Evolutionary conservation across 64 coral and sea anemone genomes (phyloP), one percentile per base, ranked within the genome.

Genomic region (Acropora tenuis): DNA sequence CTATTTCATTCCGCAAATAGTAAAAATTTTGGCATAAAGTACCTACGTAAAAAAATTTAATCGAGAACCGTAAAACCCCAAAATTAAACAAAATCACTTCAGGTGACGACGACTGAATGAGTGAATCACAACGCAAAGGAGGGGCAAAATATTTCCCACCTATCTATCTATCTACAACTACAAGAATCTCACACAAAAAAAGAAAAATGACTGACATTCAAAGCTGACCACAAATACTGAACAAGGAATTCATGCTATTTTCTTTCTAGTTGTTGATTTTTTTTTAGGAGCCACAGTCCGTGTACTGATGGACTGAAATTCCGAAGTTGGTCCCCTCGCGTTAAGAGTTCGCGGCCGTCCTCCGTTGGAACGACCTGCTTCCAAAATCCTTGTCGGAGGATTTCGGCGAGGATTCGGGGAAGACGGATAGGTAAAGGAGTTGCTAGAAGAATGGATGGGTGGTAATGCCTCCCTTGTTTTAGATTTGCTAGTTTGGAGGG

Each of bases 191-290:
- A 55, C 5, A 55, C 5, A 55, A 3, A 55, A 7, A 55, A 55
- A 55, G 6, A 55, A 55, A 55, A 10, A 55, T 55, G 5, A 55
- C 52, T 71, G 6, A 2, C 17, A 71, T 71, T 71, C 13, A 71
- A 66, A 71, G 68, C 19, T 20, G 9, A 19, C 18, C 2, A 20
- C 19, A n/a, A 15, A n/a, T 71, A 71, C 13, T 71, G 19, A 4
- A 30, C 17, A 30, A 71, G 0, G 40, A 20, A 20, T 48, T 85
- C 43, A 85, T 58, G 71, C 82, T 12, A 85, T 66, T 85, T 85
- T 85, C 63, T 72, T 85, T 52, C 44, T 85, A 41, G 45, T 85
- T 3, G 82, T 19, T 43, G 43, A 0, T 83, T 85, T 85, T 47
- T 43, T 85, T 49, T 41, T 43, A 5, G 44, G 8, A n/a, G 65